These are phyloP conservation scores for Lypha dubia DNA, from an alignment of 2,888 invertebrate genomes.

Conservation along the genomic window DNA sequence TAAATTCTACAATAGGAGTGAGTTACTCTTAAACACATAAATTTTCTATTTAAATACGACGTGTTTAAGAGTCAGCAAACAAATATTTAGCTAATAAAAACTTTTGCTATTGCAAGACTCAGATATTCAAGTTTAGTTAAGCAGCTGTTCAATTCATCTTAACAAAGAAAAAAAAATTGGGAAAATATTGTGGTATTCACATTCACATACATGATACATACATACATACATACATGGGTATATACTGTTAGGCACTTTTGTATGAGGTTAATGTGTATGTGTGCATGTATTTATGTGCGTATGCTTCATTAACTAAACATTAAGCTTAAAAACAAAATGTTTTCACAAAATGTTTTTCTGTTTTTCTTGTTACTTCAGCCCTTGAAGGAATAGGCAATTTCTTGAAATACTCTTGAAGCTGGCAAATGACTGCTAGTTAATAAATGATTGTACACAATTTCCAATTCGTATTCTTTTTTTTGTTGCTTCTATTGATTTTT, in stretches of 20 bases:
- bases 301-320: constrained; percentile 7
- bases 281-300: not conserved
- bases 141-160: not conserved
- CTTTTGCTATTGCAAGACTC: constrained; percentile 3
- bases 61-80: not conserved
- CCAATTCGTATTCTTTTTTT: not conserved
- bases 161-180: not conserved
- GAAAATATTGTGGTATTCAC: not conserved
- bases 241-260: not conserved
- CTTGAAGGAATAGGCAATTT: not conserved
- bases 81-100: constrained; percentile 11
- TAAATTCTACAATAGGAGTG: not conserved
- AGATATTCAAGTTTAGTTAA: not conserved
- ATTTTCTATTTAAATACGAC: not conserved
- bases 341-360: constrained; percentile 17
- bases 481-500: not conserved
- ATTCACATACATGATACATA: not conserved
- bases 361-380: not conserved
- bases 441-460: not conserved
- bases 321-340: not conserved
- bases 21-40: not conserved
- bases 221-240: not conserved
- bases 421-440: not conserved
- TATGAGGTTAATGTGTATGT: not conserved
- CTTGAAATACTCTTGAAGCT: not conserved